Evolutionary conservation across 2,797 vertebrate genomes (phyloP), one percentile per base, ranked within the genome.

Genomic region (Sebastes reedi): DNA sequence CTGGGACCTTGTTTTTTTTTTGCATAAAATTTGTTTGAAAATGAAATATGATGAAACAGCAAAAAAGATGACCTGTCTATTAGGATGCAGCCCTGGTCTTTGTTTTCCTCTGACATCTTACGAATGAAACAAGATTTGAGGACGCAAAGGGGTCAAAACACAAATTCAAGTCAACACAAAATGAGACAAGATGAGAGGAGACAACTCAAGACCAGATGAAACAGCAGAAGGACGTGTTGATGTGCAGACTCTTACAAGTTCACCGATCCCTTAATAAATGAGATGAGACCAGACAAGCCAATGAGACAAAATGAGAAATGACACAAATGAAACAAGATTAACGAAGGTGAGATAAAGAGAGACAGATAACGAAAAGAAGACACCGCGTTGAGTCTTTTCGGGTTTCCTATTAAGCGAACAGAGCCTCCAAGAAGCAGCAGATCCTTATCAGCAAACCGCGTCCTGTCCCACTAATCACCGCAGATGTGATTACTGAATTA

Each of bases 401-500:
- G 75, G 79, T 85, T 78, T 65, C 88, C 75, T 79, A 88, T 85
- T 87, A 84, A 82, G 67, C 36, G 30, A 84, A 83, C 75, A 39
- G n/a, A 75, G 77, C 78, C 84, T 86, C 69, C 77, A 77, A 91
- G 88, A 90, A 87, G 79, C 70, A 65, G 25, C 85, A 92, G 93
- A 94, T 95, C 82, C 83, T 82, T 93, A 94, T 95, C 94, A 36
- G 83, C 46, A 89, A 89, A 85, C 82, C 72, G 69, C 83, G 72
- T 94, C 94, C 92, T 92, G 92, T 86, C 86, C 61, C 79, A 72
- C 77, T 94, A 93, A 95, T 95, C 90, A 91, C 87, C 29, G 79
- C 89, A 85, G 92, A 94, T 94, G 94, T 92, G 94, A 95, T 94
- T 94, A 95, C 87, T 86, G 86, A 93, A 95, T 95, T 94, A 95